These are phyloP conservation scores for Caenorhabditis sp. DNA, from an alignment of 2,888 invertebrate species.

Conservation along the genomic window DNA sequence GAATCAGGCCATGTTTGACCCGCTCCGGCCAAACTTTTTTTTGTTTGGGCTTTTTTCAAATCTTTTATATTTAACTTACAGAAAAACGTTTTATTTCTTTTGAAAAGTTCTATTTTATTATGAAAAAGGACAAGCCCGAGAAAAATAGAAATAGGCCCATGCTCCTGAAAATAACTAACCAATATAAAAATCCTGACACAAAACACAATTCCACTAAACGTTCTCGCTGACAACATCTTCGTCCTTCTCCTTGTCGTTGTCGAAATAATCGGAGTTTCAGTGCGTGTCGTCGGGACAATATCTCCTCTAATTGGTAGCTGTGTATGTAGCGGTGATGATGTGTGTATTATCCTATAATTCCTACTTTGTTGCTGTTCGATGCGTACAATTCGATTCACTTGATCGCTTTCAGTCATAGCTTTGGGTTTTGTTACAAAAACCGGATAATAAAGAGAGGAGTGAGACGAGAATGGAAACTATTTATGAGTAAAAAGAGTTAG, in stretches of 20 bases:
- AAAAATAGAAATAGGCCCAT: too few species aligned
- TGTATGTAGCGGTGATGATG: neutral
- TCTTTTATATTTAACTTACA: too few species aligned
- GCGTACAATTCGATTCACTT: conserved; percentile 43
- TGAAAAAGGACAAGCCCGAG: too few species aligned
- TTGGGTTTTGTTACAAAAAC: too few species aligned
- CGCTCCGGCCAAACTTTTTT: too few species aligned
- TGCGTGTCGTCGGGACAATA: neutral
- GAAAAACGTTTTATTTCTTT: too few species aligned
- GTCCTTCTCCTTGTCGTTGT: neutral
- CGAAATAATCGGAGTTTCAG: neutral
- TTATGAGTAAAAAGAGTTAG: conserved; percentile 4
- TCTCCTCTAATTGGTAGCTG: neutral
- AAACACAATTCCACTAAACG: conserved; percentile 60
- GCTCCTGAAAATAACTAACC: too few species aligned
- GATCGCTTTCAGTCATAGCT: conserved; percentile 20
- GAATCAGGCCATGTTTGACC: too few species aligned
- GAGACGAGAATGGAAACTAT: conserved; percentile 16
- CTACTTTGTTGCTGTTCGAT: conserved; percentile 28
- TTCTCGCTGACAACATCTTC: conserved; percentile 55
- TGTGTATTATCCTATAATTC: neutral
- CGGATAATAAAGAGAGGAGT: conserved; percentile 31
- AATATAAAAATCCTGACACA: conserved; percentile 64
- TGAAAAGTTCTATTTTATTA: too few species aligned
- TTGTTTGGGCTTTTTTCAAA: too few species aligned